These are phyloP conservation scores for Siderastrea siderea DNA, from an alignment of 92 coral and sea anemone species.

Conservation along the genomic window DNA sequence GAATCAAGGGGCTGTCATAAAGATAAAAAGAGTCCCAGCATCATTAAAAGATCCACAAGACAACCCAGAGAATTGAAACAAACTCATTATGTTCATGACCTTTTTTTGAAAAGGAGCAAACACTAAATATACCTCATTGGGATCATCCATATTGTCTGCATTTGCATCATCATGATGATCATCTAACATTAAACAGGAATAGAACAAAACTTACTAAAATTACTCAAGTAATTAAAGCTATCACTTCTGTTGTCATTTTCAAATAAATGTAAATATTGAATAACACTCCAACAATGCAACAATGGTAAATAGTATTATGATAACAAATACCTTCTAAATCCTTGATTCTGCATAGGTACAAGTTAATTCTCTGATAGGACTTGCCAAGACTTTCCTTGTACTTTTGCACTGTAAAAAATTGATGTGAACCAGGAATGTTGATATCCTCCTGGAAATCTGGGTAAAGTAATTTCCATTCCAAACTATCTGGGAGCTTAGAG, in stretches of 20 bases:
- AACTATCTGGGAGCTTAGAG: not conserved
- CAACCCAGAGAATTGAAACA: not conserved
- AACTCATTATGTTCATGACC: not conserved
- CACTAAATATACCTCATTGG: too few relatives aligned
- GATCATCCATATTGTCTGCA: too few relatives aligned
- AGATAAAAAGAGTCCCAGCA: not conserved
- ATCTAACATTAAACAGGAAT: too few relatives aligned
- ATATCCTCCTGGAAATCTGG: not conserved
- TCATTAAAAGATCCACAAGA: not conserved
- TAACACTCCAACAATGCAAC: not conserved
- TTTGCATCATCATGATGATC: too few relatives aligned
- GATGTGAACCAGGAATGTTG: not conserved
- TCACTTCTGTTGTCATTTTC: not conserved
- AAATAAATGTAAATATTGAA: not conserved
- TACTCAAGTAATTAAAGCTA: too few relatives aligned
- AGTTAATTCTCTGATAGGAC: not conserved
- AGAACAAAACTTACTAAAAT: too few relatives aligned
- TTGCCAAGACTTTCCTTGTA: constrained; percentile 2
- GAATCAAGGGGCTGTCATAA: not conserved
- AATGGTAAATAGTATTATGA: not conserved
- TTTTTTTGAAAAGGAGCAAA: not conserved
- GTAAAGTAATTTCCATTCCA: not conserved
- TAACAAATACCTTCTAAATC: constrained; percentile 20
- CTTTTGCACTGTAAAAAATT: not conserved
- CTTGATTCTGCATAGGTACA: constrained; percentile 8